These are phyloP conservation scores for Dicentrarchus labrax DNA, from an alignment of 2,113 vertebrate genomes.

Conservation along the genomic window DNA sequence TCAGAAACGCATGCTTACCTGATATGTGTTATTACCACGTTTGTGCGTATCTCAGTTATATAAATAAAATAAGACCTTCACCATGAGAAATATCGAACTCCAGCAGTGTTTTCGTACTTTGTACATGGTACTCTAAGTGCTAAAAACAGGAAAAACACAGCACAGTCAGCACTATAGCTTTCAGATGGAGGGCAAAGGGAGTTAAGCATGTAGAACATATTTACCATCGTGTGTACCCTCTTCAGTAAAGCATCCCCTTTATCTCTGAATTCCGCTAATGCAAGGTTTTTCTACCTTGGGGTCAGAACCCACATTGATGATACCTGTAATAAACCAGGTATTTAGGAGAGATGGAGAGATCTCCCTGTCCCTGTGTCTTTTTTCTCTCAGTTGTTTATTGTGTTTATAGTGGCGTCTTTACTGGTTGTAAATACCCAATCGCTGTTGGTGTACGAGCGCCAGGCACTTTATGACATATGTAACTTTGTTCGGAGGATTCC, in stretches of 20 bases:
- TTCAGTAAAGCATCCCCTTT: neutral
- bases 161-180: neutral
- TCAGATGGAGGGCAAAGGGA: neutral
- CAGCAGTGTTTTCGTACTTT: neutral
- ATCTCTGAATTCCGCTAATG: neutral
- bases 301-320: neutral
- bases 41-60: neutral
- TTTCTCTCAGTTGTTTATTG: no score
- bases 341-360: no score
- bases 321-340: no score
- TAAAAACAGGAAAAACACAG: neutral
- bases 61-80: neutral
- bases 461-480: no score
- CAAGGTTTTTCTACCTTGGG: neutral
- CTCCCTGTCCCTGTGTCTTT: no score
- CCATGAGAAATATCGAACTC: neutral
- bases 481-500: no score
- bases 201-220: neutral
- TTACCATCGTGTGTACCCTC: neutral
- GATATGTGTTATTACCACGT: neutral
- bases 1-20: constrained; percentile 62
- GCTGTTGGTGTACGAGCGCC: no score
- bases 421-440: no score
- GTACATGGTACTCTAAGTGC: neutral
- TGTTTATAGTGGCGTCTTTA: no score